Evolutionary conservation across 2,888 invertebrate species (phyloP), one percentile per base, ranked within the genome.

Genomic region (Lissonota sp.): DNA sequence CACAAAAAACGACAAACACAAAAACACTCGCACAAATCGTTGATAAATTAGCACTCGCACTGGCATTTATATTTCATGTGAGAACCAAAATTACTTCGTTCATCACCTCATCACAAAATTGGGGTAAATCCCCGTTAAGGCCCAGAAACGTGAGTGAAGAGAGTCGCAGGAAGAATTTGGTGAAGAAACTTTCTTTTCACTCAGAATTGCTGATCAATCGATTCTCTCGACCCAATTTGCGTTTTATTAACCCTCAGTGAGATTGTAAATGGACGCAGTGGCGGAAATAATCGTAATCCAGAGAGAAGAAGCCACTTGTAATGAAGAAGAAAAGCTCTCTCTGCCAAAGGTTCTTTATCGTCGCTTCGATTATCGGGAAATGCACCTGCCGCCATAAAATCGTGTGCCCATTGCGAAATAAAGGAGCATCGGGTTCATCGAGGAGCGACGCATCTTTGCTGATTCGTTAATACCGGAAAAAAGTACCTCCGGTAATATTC

Each of bases 381-480:
- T 39, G 39, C 70, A 66, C 58, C 74, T 70, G 74, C 53, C 60
- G 51, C 55, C 51, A 37, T 53, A 42, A 16, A 60, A 58, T 63
- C 49, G 40, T 40, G 37, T 14, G 16, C 5, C 57, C 49, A 39
- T 42, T 62, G 73, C 42, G 26, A 69, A 40, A 63, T 40, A 6
- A 66, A 7, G 49, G 44, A 60, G 51, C 51, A 44, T 74, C 58
- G 37, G 49, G 58, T 60, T 39, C 26, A 26, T 42, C 16, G 26
- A n/a, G n/a, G 57, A 49, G n/a, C 46, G 74, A 62, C 39, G 44
- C 70, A 67, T 79, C 73, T 72, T 53, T 44, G 55, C 37, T 44
- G 8, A 26, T 37, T 8, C 7, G n/a, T 66, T 14, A 12, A 7
- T 16, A 6, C 37, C n/a, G 10, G 58, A 26, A 51, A n/a, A 39